Evolutionary conservation across 2,888 invertebrate species (phyloP), one percentile per base, ranked within the genome.

Genomic region (Melanchra persicariae): DNA sequence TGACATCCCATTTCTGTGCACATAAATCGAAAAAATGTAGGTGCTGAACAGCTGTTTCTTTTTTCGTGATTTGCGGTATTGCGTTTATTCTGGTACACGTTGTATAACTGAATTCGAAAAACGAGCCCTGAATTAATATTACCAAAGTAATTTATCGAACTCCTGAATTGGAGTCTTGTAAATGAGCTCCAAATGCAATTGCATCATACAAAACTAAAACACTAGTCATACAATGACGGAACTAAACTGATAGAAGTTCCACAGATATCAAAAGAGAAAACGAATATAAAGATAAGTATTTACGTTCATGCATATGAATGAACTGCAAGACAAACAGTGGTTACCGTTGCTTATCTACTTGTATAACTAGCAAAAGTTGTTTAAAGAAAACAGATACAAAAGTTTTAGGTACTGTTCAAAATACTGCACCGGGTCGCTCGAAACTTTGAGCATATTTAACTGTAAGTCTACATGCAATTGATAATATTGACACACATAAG

Each of bases 211-310:
- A 12, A 52, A 58, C 10, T 12, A 22, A 47, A 62, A 60, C n/a
- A 17, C 22, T n/a, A 34, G 17, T 55, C 12, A 17, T 24, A 54
- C 24, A 58, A 0, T 55, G 54, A 43, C 43, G 37, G 60, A 71
- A 67, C 47, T 43, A 43, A 52, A 62, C 58, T 61, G 43, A 62
- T 84, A 67, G 43, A 74, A 82, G 81, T 85, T 74, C 72, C 66
- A 73, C 62, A 66, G 72, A 69, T 75, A 74, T 76, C 71, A 65
- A 70, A 67, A 63, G 58, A 57, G 74, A 78, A 81, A 72, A 74
- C 69, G 77, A 82, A 79, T 63, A 68, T 68, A 78, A 82, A 78
- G 79, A 82, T 82, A 79, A 79, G 73, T 79, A 82, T 78, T 78
- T 62, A 82, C 58, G 59, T 72, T 63, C 79, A 79, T 79, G 65